phyloP scores from a whole-genome alignment of 37 sponge, comb jelly and placozoan genomes.

The Spongia lamella region DNA sequence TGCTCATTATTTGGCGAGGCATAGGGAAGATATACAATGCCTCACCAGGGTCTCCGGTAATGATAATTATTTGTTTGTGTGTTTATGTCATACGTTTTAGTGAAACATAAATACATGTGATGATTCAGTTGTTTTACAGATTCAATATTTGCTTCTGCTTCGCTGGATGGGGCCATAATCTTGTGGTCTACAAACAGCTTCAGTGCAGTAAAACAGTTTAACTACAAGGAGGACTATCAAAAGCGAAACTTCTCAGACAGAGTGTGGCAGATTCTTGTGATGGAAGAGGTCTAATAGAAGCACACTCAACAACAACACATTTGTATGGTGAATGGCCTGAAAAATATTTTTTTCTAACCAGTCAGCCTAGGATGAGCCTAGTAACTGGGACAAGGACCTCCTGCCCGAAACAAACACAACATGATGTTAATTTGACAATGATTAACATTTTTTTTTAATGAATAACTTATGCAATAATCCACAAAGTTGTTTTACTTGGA shows the following conservation, averaged over 20 bases:
- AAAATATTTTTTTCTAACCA: too few relatives aligned
- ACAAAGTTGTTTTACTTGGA: too few relatives aligned
- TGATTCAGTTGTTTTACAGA: slow-evolving; percentile 6
- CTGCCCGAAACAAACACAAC: too few relatives aligned
- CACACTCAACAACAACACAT: not conserved
- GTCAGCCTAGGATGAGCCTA: too few relatives aligned
- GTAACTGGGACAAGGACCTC: too few relatives aligned
- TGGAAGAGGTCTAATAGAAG: slow-evolving; percentile 31
- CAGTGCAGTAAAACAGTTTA: slow-evolving; percentile 59
- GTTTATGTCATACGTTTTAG: not conserved
- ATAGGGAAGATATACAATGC: slow-evolving; percentile 27
- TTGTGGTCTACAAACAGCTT: slow-evolving; percentile 68
- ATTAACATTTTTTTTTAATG: too few relatives aligned
- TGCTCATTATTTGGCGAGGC: slow-evolving; percentile 39
- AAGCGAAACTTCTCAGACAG: not conserved
- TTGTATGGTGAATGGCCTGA: too few relatives aligned
- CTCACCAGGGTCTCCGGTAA: slow-evolving; percentile 55
- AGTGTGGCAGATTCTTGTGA: slow-evolving; percentile 37
- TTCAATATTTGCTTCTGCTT: slow-evolving; percentile 62
- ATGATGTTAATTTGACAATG: too few relatives aligned
- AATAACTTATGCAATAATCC: too few relatives aligned
- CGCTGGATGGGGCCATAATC: slow-evolving; percentile 47
- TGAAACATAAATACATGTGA: not conserved
- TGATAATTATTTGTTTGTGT: not conserved
- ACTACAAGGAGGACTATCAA: slow-evolving; percentile 16